Evolutionary conservation across 2,113 vertebrate species (phyloP), one percentile per base, ranked within the genome.

Genomic region (Rhinopithecus roxellana): DNA sequence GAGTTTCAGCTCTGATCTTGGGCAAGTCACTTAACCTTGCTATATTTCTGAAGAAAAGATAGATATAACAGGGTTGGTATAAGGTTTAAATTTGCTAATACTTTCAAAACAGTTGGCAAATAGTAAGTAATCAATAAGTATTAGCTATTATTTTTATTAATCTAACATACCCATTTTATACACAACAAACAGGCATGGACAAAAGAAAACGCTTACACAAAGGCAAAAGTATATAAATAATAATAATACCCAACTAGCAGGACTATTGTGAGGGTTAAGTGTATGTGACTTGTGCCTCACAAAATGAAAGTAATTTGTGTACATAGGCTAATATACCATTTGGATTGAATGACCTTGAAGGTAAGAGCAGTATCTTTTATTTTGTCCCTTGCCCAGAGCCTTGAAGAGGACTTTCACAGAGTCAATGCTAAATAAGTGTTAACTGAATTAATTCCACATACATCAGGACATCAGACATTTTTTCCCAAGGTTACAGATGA

Each of bases 401-500:
- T 94, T 6, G 10, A 67, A 25, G 45, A 83, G 30, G 16, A 12
- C 50, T 55, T 86, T 43, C 20, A 32, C 9, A 30, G 20, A 84
- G 23, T 43, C 3, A 38, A n/a, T 14, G 7, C 17, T 80, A 50
- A 74, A 8, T 38, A 78, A 88, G 6, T 30, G 6, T 40, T 61
- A 25, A 91, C 35, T 25, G 50, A 74, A 94, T 52, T 75, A 70
- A 90, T 75, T 90, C 40, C 50, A 92, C 23, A 75, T 57, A 69
- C 12, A 38, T 27, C 38, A 92, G 22, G 27, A 77, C 35, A 40
- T 59, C 38, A 43, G 69, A 87, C 9, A 14, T 64, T 83, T 52
- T 83, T 94, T 50, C 48, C 13, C 69, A 43, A 91, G 27, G 79
- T 72, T 88, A 91, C 59, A 88, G 94, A 84, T 69, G 52, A 91